Evolutionary conservation across 2,113 vertebrate species (phyloP), one percentile per base, ranked within the genome.

Genomic region (Balaenoptera acutorostrata): DNA sequence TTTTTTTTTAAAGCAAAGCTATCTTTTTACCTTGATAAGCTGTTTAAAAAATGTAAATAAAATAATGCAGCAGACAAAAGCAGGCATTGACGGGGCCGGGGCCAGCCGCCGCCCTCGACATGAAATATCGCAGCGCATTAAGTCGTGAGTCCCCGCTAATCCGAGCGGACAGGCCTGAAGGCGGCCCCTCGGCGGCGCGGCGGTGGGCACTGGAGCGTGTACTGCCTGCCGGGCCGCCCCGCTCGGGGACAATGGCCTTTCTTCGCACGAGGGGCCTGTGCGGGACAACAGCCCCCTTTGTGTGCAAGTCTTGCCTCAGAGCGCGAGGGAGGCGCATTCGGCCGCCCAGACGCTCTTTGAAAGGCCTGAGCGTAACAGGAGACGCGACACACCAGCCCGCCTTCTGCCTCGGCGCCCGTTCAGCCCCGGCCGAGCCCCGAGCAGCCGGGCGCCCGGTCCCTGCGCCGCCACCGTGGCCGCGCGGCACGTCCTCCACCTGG

Each of bases 21-120:
- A 98, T 98, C 98, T 98, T 98, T 99, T 98, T 98, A 98, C 98
- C 98, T 99, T 98, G 98, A 98, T 98, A 98, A 98, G 98, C 98
- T 98, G 98, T 98, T 98, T 98, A 98, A 98, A 98, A 98, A 98
- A 98, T 98, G 98, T 98, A 98, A 99, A 98, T 98, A 99, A 98
- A 99, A 98, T 98, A 98, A 98, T 98, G 97, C 93, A 13, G 96
- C 5, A 92, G 98, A 99, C 99, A 99, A 99, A 98, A 98, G 98
- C 97, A n/a, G 97, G 98, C 98, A 98, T 99, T 98, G 98, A 99
- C 80, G 96, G n/a, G 31, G 91, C 97, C 96, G 55, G 97, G 97
- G 98, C 98, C 98, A 90, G 98, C 98, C 98, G 84, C 98, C 95
- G 97, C 98, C 98, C 98, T 97, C 97, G 94, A 98, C 98, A 98